Percentiles rank a stretch among this genome's conserved stretches.
These are phyloP conservation scores for Orthosia incerta DNA, from an alignment of 2,888 invertebrate species.

Conservation along the genomic window DNA sequence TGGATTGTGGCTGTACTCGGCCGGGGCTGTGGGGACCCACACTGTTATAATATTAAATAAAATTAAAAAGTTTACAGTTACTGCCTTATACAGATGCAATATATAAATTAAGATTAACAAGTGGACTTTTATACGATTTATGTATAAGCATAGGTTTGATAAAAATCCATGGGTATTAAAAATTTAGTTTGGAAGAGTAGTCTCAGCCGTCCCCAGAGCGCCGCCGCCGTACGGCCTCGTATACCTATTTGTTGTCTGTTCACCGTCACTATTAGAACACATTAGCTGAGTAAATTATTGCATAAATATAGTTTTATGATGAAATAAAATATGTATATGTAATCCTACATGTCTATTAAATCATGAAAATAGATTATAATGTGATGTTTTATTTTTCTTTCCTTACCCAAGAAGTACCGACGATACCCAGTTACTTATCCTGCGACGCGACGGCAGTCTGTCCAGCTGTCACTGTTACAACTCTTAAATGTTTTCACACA, in stretches of 20 bases:
- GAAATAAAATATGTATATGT: conserved; percentile 90
- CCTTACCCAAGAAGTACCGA: no score
- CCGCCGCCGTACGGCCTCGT: conserved; percentile 44
- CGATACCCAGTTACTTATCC: no score
- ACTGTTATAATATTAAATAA: neutral
- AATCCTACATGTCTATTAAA: conserved; percentile 91
- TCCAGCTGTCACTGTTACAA: no score
- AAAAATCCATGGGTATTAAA: conserved; percentile 2
- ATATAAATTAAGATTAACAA: conserved; percentile 20
- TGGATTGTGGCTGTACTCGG: conserved; percentile 49
- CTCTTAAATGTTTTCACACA: no score
- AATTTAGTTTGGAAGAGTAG: conserved; percentile 5
- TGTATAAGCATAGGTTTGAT: conserved; percentile 13
- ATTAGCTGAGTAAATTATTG: conserved; percentile 88
- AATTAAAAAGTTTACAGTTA: conserved; percentile 25
- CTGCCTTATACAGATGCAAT: conserved; percentile 34
- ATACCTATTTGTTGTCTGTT: conserved; percentile 84
- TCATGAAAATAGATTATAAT: conserved; percentile 89
- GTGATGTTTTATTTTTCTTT: conserved; percentile 74
- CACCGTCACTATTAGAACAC: conserved; percentile 88
- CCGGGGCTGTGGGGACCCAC: conserved; percentile 39
- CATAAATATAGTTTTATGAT: conserved; percentile 90
- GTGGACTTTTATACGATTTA: conserved; percentile 21
- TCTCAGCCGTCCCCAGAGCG: conserved; percentile 40
- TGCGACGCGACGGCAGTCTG: no score